Evolutionary conservation across 2,797 vertebrate genomes (phyloP).

Genomic region (Knipowitschia caucasica): DNA sequence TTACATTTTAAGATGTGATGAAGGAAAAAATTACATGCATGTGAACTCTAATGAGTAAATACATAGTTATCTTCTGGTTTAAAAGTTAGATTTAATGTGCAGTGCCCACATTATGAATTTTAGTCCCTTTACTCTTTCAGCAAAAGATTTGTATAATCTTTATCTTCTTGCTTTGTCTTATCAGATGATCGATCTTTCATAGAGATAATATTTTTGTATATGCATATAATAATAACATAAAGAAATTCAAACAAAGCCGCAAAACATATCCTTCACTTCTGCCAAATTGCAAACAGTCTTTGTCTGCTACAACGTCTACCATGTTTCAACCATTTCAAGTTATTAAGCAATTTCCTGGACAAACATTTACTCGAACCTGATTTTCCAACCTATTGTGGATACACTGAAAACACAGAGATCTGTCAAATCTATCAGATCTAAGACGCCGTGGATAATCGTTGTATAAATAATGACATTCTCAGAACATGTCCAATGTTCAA

Average conservation of each 20-base stretch:
- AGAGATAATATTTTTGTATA: neutral
- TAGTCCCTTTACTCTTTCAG: too few relatives aligned
- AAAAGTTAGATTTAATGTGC: too few relatives aligned
- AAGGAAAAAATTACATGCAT: too few relatives aligned
- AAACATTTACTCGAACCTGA: slow-evolving; percentile 58
- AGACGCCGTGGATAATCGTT: slow-evolving; percentile 18
- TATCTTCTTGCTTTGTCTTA: too few relatives aligned
- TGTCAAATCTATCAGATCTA: slow-evolving; percentile 24
- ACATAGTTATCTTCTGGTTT: too few relatives aligned
- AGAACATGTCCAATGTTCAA: slow-evolving; percentile 2
- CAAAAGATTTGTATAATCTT: neutral
- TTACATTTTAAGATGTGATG: too few relatives aligned
- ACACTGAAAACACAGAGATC: slow-evolving; percentile 26
- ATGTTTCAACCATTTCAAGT: slow-evolving; percentile 28
- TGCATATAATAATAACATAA: neutral
- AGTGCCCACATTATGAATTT: too few relatives aligned
- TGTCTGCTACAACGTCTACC: slow-evolving; percentile 33
- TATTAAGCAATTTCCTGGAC: slow-evolving; percentile 46
- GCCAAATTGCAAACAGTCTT: slow-evolving; percentile 32
- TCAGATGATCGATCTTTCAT: neutral
- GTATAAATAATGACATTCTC: slow-evolving; percentile 19
- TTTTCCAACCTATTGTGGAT: slow-evolving; percentile 27
- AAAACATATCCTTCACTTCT: neutral
- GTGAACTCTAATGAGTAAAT: too few relatives aligned
- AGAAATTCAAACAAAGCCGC: neutral